A percentile compares a stretch with the other conserved stretches of the same genome.
phyloP scores from a whole-genome alignment of 2,113 vertebrate species.

The Salminus brasiliensis region DNA sequence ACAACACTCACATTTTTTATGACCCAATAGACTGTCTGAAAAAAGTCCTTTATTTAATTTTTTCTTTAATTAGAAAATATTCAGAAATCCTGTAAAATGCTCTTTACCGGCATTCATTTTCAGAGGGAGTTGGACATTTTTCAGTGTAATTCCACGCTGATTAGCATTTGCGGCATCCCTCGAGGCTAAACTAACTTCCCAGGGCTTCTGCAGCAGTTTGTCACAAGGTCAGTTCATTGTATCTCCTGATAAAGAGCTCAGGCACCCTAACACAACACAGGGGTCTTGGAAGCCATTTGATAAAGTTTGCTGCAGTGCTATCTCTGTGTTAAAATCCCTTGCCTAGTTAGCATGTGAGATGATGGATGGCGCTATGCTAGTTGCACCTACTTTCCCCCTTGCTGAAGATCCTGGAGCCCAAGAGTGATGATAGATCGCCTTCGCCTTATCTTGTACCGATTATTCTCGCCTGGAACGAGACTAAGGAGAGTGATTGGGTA shows the following conservation, averaged over 20 bases:
- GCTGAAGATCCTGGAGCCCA: conserved; percentile 52
- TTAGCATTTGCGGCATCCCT: conserved; percentile 19
- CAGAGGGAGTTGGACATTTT: neutral
- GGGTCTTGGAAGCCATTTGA: conserved; percentile 55
- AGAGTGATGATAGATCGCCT: conserved; percentile 66
- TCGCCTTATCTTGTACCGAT: conserved; percentile 67
- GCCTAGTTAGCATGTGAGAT: conserved; percentile 71
- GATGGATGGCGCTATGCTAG: conserved; percentile 66
- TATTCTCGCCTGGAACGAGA: conserved; percentile 60
- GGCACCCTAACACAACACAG: conserved; percentile 29
- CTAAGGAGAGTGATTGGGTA: conserved; percentile 29
- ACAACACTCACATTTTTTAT: too few species aligned
- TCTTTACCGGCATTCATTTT: conserved; percentile 5
- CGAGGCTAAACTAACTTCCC: conserved; percentile 20
- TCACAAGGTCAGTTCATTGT: conserved; percentile 55
- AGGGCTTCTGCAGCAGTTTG: conserved; percentile 23
- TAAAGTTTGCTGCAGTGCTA: conserved; percentile 62
- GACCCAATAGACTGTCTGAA: too few species aligned
- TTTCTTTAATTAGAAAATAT: neutral
- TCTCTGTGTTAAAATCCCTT: conserved; percentile 64
- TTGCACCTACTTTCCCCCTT: conserved; percentile 41
- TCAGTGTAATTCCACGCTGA: conserved; percentile 17
- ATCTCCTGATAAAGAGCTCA: conserved; percentile 55
- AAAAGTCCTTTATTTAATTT: too few species aligned
- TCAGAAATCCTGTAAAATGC: neutral